These are phyloP conservation scores for Cheilosia vernalis DNA, from an alignment of 2,888 invertebrate species.

Conservation along the genomic window DNA sequence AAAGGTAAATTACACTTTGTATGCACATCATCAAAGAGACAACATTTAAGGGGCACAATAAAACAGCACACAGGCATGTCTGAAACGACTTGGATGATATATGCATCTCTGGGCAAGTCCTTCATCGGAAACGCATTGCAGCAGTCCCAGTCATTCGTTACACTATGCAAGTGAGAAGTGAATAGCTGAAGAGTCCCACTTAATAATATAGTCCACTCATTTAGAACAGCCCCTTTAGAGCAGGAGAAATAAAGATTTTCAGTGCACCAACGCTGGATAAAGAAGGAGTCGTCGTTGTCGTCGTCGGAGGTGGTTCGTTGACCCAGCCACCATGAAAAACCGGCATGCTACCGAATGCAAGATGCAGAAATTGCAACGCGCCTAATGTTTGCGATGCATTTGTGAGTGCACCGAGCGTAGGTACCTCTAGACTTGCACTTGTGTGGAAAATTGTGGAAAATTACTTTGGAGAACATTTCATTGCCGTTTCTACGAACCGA, in stretches of 20 bases:
- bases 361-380: conserved; percentile 50
- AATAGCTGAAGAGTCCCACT: conserved; percentile 58
- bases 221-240: conserved; percentile 61
- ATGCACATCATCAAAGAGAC: conserved; percentile 40
- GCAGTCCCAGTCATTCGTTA: conserved; percentile 29
- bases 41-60: conserved; percentile 42
- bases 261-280: not conserved
- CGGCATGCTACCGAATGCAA: conserved; percentile 54
- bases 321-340: conserved; percentile 62
- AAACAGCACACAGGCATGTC: conserved; percentile 34
- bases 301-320: conserved; percentile 65
- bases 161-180: conserved; percentile 55
- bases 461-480: conserved; percentile 65
- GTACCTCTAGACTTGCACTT: conserved; percentile 31
- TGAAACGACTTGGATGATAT: conserved; percentile 31
- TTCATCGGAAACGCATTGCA: conserved; percentile 59
- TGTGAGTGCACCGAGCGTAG: conserved; percentile 22
- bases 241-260: conserved; percentile 29
- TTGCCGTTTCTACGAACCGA: conserved; percentile 58
- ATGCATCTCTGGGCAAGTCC: conserved; percentile 39
- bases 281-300: conserved; percentile 35
- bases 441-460: conserved; percentile 48
- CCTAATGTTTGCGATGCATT: conserved; percentile 56
- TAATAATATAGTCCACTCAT: conserved; percentile 63
- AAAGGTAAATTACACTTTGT: conserved; percentile 51